Evolutionary conservation across 2,888 invertebrate genomes (phyloP).

Genomic region (Yponomeuta plumbellus): DNA sequence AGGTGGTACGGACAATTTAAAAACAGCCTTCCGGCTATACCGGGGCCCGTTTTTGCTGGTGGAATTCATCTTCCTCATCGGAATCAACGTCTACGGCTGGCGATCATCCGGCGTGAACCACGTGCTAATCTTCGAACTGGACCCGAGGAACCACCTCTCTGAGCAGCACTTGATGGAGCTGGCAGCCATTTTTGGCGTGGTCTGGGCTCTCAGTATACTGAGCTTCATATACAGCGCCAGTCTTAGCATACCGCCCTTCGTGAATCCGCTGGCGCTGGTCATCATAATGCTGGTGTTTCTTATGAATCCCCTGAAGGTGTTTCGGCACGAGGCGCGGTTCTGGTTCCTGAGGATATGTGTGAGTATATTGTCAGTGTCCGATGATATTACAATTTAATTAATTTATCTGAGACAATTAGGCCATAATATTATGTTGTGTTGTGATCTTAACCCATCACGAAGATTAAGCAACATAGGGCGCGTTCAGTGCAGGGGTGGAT

Average conservation of each 20-base stretch:
- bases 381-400: too few relatives aligned
- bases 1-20: conserved; percentile 82
- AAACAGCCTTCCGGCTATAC: conserved; percentile 93
- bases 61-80: conserved; percentile 94
- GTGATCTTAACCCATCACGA: too few relatives aligned
- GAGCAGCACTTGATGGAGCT: conserved; percentile 97
- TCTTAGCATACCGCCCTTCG: conserved; percentile 92
- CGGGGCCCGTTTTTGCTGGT: conserved; percentile 95
- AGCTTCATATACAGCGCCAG: conserved; percentile 87
- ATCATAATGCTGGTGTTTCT: conserved; percentile 89
- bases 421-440: too few relatives aligned
- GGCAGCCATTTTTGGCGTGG: conserved; percentile 93
- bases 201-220: conserved; percentile 94
- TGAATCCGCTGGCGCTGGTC: conserved; percentile 91
- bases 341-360: conserved; percentile 95
- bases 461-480: too few relatives aligned
- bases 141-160: conserved; percentile 93
- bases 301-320: conserved; percentile 93
- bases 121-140: conserved; percentile 97
- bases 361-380: conserved; percentile 68
- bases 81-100: conserved; percentile 98
- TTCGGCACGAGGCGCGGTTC: conserved; percentile 94
- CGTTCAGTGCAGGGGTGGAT: too few relatives aligned
- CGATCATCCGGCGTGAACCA: conserved; percentile 98
- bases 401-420: too few relatives aligned